Evolutionary conservation across 2,113 vertebrate species (phyloP), one percentile per base, ranked within the genome.

Genomic region (Spea bombifrons): DNA sequence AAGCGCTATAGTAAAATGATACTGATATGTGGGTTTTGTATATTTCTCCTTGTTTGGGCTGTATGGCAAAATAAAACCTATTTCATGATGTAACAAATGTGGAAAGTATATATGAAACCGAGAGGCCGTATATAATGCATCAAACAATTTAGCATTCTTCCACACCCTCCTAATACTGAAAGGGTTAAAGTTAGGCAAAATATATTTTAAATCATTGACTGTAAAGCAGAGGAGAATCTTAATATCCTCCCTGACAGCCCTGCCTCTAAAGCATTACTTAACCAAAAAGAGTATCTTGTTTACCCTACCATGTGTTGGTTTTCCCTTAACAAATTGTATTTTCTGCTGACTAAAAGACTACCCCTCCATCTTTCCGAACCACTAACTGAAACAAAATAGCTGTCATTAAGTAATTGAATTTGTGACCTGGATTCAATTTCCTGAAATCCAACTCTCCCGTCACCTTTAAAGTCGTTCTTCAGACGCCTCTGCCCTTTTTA

Each of bases 381-480:
- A 81, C 73, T 71, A 50, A 75, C 71, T 79, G 86, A 80, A 85
- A 82, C 53, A 46, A 45, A 84, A 72, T 83, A 70, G 8, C 76
- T 61, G 48, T 68, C 87, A 53, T 86, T 64, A 85, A 64, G 84
- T 63, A 83, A 89, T 84, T 80, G 84, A 63, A 71, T 82, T 81
- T 80, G 81, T 81, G 79, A 81, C 46, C 75, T 80, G 83, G 84
- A 89, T 87, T 81, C 82, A 55, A 59, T 84, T 87, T 87, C 83
- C 78, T 82, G 87, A 82, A 84, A 7, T 5, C 84, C 86, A 59
- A 87, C 67, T 86, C 78, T 70, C 43, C 55, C 81, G 64, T 70
- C 84, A 66, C 84, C 17, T 83, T 66, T 82, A 55, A 76, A 76
- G 53, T 30, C 82, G 82, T 61, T 82, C 78, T 69, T 82, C 75